Evolutionary conservation across 2,113 vertebrate genomes (phyloP), one percentile per base, ranked within the genome.

Genomic region (Anthoscopus minutus): DNA sequence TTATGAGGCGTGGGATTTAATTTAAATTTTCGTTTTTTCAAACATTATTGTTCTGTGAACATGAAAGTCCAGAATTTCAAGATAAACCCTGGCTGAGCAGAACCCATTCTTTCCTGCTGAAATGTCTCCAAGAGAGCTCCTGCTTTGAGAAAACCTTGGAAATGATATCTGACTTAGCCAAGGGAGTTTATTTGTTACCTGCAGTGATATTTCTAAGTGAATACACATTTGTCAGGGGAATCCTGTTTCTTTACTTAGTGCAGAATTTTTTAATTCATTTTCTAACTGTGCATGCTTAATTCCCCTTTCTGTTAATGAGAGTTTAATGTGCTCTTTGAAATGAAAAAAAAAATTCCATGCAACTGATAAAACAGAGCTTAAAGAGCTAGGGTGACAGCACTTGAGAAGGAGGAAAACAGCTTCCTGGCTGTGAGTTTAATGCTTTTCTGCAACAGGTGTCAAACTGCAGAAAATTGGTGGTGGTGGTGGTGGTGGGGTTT

Each of bases 231-330:
- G 85, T 86, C 89, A 96, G 61, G 87, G 77, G 84, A 89, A 94
- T 92, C 71, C 89, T 88, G 76, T 95, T 97, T 96, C 94, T 96
- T 94, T 92, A 81, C 86, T 95, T 95, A 80, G 86, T 44, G 38
- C 6, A 42, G 47, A 62, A 56, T 60, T 86, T 73, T 81, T 92
- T 54, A 4, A 71, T 91, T 89, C n/a, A 0, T 69, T 77, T 89
- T 73, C 86, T 96, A 95, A 62, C 93, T 93, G 87, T 94, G 86
- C 72, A 94, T 92, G 62, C 61, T 81, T 96, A 93, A 92, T 95
- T 96, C 79, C 60, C 84, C 71, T 95, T 94, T 96, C 91, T 35
- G 86, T 95, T 97, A 97, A 98, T 93, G 93, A 93, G 94, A 96
- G 89, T 95, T 95, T 90, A 93, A 94, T 78, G 60, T 94, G 51